These are phyloP conservation scores for Phrynosoma platyrhinos DNA, from an alignment of 2,113 vertebrate species.

Conservation along the genomic window DNA sequence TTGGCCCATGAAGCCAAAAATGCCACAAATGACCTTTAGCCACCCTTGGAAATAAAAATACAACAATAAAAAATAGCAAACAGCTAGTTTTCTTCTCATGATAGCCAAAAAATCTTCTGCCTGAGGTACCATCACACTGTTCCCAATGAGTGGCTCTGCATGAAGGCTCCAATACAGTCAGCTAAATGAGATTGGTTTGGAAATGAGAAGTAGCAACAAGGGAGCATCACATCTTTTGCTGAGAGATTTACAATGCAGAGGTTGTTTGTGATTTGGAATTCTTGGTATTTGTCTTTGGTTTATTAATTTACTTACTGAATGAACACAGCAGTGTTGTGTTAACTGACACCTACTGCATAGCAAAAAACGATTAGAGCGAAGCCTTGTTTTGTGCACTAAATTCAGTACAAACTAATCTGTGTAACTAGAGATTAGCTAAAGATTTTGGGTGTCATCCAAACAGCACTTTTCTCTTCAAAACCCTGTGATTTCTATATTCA, in stretches of 20 bases:
- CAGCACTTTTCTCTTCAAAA: neutral
- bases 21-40: no score
- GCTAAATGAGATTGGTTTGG: no score
- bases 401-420: conserved; percentile 48
- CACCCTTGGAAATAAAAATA: no score
- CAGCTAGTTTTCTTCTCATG: no score
- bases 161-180: no score
- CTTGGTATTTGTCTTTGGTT: conserved; percentile 22
- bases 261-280: neutral
- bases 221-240: conserved; percentile 12
- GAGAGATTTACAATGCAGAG: conserved; percentile 33
- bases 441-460: neutral
- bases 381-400: conserved; percentile 42
- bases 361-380: conserved; percentile 45
- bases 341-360: neutral
- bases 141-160: no score
- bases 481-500: neutral
- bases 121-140: no score
- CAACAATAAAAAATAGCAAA: no score
- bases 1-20: no score
- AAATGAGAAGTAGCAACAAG: no score
- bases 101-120: no score
- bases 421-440: conserved; percentile 51
- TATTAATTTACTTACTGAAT: conserved; percentile 18
- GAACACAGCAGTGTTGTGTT: conserved; percentile 34